A percentile compares a stretch with the other conserved stretches of the same genome.
phyloP scores from a whole-genome alignment of 2,113 vertebrate genomes.

The Syngnathoides biaculeatus region DNA sequence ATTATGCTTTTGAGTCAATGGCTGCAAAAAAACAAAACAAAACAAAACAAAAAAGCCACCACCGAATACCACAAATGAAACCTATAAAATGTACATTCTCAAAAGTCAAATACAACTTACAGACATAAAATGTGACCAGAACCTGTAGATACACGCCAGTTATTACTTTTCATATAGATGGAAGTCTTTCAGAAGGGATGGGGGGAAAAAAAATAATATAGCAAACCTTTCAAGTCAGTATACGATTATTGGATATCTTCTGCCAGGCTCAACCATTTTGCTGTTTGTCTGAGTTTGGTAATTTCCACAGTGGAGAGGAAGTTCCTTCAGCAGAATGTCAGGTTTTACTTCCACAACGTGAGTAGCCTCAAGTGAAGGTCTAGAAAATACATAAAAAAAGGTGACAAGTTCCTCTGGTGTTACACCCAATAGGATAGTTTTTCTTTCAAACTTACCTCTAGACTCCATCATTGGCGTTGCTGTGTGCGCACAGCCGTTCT shows the following conservation, averaged over 20 bases:
- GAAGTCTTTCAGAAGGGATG: slow-evolving; percentile 25
- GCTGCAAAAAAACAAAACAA: background rate
- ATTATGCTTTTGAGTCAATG: background rate
- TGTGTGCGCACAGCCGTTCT: slow-evolving; percentile 48
- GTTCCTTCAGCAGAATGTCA: slow-evolving; percentile 41
- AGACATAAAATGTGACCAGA: slow-evolving; percentile 14
- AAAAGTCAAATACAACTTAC: slow-evolving; percentile 9
- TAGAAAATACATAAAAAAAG: slow-evolving; percentile 30
- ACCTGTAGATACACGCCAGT: slow-evolving; percentile 33
- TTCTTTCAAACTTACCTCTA: slow-evolving; percentile 34
- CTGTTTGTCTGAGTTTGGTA: slow-evolving; percentile 18
- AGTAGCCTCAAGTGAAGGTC: slow-evolving; percentile 36
- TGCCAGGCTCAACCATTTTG: slow-evolving; percentile 23
- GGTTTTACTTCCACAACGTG: slow-evolving; percentile 34
- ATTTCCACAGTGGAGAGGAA: slow-evolving; percentile 36
- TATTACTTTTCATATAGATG: slow-evolving; percentile 27
- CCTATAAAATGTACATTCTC: background rate
- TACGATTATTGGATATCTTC: slow-evolving; percentile 37
- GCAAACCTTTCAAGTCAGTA: slow-evolving; percentile 55
- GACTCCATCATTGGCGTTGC: slow-evolving; percentile 57
- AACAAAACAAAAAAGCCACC: background rate
- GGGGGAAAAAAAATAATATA: slow-evolving; percentile 17
- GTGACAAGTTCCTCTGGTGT: slow-evolving; percentile 4
- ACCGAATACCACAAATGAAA: background rate
- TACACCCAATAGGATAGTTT: background rate